Conservation (phyloP, 1,140 invertebrate genomes). For the Rhagoletis zephyria region DNA sequence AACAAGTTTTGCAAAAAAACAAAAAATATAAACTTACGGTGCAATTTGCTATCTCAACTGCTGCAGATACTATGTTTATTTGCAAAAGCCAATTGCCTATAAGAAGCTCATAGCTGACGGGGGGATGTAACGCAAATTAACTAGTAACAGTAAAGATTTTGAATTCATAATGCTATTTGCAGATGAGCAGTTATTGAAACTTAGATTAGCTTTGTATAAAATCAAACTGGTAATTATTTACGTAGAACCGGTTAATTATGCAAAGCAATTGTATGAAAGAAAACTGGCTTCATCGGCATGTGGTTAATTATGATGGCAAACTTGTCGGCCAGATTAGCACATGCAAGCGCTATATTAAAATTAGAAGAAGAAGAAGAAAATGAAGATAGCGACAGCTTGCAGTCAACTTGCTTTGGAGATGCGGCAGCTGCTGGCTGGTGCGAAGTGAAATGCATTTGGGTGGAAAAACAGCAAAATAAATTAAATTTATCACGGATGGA, state of each 20-base stretch:
- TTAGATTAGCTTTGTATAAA: neutral
- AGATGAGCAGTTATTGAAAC: constrained; percentile 31
- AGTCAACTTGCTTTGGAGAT: no score
- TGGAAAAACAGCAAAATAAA: neutral
- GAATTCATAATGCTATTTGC: neutral
- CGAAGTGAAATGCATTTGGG: no score
- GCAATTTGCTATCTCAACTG: neutral
- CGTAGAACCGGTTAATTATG: constrained; percentile 41
- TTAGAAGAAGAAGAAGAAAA: neutral
- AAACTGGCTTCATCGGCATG: neutral
- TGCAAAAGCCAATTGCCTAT: neutral
- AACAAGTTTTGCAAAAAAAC: constrained; percentile 18
- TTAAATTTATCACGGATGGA: neutral
- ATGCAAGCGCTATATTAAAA: neutral
- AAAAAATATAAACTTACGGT: neutral
- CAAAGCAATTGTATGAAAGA: neutral
- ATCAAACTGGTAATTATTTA: constrained; percentile 19
- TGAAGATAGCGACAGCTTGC: neutral
- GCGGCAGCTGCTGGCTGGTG: neutral
- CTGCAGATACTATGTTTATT: neutral
- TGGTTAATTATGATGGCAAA: constrained; percentile 44
- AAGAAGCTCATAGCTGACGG: neutral
- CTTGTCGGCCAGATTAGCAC: constrained; percentile 21
- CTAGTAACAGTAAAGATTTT: neutral
- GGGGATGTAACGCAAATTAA: constrained; percentile 10